Evolutionary conservation across 2,113 vertebrate genomes (phyloP).

Genomic region (Limanda limanda): DNA sequence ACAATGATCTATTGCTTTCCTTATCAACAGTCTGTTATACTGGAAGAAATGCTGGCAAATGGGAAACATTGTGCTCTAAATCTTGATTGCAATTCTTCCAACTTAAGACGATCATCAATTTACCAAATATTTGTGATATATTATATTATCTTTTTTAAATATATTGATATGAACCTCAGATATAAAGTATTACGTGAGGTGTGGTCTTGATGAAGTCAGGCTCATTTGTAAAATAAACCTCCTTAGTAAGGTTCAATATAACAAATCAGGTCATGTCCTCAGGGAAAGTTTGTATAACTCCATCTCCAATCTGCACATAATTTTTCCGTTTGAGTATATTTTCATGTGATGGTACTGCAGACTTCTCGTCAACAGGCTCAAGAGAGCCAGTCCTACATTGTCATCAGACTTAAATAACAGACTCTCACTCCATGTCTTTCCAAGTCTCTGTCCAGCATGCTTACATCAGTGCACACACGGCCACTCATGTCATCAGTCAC

Average conservation of each 20-base stretch:
- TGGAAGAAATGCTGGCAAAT: not conserved
- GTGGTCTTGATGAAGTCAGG: not conserved
- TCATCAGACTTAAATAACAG: slow-evolving; percentile 11
- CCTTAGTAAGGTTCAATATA: not conserved
- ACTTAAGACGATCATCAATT: too few relatives aligned
- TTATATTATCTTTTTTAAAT: not conserved
- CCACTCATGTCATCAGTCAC: slow-evolving; percentile 28
- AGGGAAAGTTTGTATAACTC: slow-evolving; percentile 29
- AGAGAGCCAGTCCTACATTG: not conserved
- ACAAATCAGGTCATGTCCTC: not conserved
- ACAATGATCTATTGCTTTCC: too few relatives aligned
- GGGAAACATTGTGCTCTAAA: not conserved
- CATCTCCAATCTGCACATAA: slow-evolving; percentile 62
- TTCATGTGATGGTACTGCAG: slow-evolving; percentile 14
- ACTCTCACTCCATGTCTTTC: not conserved
- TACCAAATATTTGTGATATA: not conserved
- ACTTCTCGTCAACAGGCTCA: slow-evolving; percentile 14
- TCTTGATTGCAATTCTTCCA: not conserved
- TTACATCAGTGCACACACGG: slow-evolving; percentile 22
- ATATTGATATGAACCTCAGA: not conserved
- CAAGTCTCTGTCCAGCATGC: slow-evolving; percentile 22
- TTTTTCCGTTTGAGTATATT: slow-evolving; percentile 63
- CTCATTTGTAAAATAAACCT: not conserved
- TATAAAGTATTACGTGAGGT: not conserved
- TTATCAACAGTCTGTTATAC: not conserved